Evolutionary conservation across 2,797 vertebrate species (phyloP), one percentile per base, ranked within the genome.

Genomic region (Crenichthys baileyi): DNA sequence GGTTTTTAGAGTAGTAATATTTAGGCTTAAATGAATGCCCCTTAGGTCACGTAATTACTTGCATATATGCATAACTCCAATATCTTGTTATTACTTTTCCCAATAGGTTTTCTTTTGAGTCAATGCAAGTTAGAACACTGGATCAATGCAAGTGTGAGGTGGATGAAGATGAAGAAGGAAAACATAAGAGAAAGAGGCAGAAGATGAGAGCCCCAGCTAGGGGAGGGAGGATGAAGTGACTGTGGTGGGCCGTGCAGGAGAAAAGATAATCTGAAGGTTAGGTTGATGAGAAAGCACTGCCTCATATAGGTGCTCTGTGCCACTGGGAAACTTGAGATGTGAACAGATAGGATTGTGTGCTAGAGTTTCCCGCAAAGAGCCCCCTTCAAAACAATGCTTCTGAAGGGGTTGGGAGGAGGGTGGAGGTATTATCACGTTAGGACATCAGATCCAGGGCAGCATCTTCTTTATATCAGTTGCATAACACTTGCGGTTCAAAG

Each of bases 351-450:
- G 70, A 93, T 87, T 90, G 89, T 86, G 89, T 88, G 85, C 90
- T 93, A 91, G 91, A 94, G 91, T 95, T 96, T 96, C 95, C 95
- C 93, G 95, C 94, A 95, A 95, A 94, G 89, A 90, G 92, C 91
- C 88, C 87, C 85, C 89, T 87, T 84, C 89, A 88, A 80, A 80
- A 87, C 84, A 83, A 68, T 88, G 72, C 78, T 79, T 73, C 24
- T 39, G 75, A 73, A 87, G 85, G 80, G 81, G 75, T 67, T 84
- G 76, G 80, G 75, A 78, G 82, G 77, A 80, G 83, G 85, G 79
- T 83, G 83, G 89, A 88, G 90, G 87, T 91, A 91, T 94, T 94
- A 94, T 93, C 91, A 81, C 56, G 75, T 94, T 94, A 92, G 89
- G 92, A 93, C 89, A 94, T 91, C 87, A 93, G 91, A 94, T 93